Conservation (phyloP, 2,113 vertebrate species). For the Propithecus coquereli region DNA sequence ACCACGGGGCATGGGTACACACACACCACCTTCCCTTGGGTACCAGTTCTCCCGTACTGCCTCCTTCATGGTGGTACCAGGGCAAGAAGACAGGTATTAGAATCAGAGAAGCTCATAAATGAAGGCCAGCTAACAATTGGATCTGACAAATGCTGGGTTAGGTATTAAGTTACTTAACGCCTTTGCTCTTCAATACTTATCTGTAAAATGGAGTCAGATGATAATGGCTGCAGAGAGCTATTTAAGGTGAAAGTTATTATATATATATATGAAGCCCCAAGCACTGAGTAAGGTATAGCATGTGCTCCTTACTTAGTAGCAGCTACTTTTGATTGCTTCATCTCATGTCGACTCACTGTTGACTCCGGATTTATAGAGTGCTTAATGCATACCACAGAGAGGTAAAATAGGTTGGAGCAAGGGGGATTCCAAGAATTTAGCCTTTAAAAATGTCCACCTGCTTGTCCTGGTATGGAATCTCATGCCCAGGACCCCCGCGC, state of each 20-base stretch:
- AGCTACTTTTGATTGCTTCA: neutral
- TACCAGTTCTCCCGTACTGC: rapidly evolving
- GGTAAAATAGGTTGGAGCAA: neutral
- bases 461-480: neutral
- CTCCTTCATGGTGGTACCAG: rapidly evolving
- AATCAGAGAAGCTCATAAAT: neutral
- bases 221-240: neutral
- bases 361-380: neutral
- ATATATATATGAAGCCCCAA: neutral
- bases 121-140: neutral
- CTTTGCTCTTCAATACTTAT: neutral
- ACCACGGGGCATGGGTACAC: rapidly evolving
- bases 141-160: neutral
- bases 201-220: neutral
- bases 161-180: neutral
- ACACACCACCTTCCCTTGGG: rapidly evolving
- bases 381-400: neutral
- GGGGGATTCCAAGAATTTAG: neutral
- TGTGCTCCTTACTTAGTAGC: neutral
- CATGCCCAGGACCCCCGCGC: neutral
- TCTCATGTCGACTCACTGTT: neutral
- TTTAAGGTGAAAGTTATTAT: neutral
- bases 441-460: neutral
- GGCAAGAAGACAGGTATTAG: neutral
- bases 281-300: neutral